phyloP scores from a whole-genome alignment of 2,113 vertebrate genomes.

The Bufo gargarizans region DNA sequence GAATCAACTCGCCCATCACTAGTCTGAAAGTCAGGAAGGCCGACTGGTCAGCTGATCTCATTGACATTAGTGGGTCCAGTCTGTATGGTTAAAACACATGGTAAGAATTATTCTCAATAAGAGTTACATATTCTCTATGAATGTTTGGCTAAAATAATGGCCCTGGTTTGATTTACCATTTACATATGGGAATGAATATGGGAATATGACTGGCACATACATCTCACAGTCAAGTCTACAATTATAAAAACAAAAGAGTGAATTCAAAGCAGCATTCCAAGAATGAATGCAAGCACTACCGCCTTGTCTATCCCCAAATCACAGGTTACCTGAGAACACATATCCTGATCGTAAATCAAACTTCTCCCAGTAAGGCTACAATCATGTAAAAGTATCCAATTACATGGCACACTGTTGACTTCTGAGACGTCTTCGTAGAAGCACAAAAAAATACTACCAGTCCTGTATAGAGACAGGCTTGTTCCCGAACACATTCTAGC shows the following conservation, averaged over 20 bases:
- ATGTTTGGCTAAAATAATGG: not conserved
- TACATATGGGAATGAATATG: too few species aligned
- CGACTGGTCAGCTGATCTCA: too few species aligned
- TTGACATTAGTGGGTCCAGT: too few species aligned
- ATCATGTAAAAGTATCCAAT: conserved; percentile 45
- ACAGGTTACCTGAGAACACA: conserved; percentile 52
- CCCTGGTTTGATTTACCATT: too few species aligned
- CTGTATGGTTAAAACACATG: not conserved
- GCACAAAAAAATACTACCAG: conserved; percentile 28
- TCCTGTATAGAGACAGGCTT: not conserved
- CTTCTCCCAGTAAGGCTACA: conserved; percentile 26
- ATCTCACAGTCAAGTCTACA: not conserved
- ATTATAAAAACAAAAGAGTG: not conserved
- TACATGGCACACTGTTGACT: conserved; percentile 47
- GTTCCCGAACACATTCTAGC: not conserved
- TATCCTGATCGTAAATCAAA: conserved; percentile 55
- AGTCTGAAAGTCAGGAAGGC: too few species aligned
- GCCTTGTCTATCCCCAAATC: conserved; percentile 30
- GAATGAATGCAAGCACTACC: not conserved
- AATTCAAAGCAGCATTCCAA: conserved; percentile 3
- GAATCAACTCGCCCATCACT: too few species aligned
- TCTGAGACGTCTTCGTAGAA: conserved; percentile 20
- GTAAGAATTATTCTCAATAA: not conserved
- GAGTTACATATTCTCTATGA: not conserved
- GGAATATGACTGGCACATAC: not conserved